These are phyloP conservation scores for Ateles fusciceps DNA, from an alignment of 2,797 vertebrate genomes.

Conservation along the genomic window DNA sequence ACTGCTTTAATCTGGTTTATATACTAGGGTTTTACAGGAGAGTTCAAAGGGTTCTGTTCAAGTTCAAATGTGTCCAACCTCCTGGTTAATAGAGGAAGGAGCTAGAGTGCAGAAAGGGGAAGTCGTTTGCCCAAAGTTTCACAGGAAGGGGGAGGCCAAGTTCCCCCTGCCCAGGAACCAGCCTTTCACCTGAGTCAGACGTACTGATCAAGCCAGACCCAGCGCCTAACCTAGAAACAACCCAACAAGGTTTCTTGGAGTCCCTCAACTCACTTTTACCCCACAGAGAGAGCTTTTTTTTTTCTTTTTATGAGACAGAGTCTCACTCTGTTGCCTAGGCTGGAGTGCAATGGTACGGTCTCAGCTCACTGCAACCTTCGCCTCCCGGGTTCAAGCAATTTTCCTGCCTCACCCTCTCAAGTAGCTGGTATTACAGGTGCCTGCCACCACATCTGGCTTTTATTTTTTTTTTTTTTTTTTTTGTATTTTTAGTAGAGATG, in stretches of 20 bases:
- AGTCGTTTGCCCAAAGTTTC: neutral
- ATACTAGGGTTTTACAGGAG: neutral
- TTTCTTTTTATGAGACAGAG: too few species aligned
- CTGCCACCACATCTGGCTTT: too few species aligned
- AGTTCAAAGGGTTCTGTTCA: neutral
- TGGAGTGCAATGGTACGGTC: too few species aligned
- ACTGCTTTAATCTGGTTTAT: neutral
- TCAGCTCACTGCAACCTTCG: too few species aligned
- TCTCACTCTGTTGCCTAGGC: too few species aligned
- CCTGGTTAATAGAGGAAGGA: constrained; percentile 19
- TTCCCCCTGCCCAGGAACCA: neutral
- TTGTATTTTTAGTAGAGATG: too few species aligned
- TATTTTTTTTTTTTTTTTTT: too few species aligned
- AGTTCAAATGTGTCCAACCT: neutral
- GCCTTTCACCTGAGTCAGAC: neutral
- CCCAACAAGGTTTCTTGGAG: neutral
- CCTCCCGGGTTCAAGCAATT: too few species aligned
- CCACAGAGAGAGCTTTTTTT: neutral
- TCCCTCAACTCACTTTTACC: neutral
- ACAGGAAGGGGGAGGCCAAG: neutral
- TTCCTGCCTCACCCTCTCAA: too few species aligned
- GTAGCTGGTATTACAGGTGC: too few species aligned
- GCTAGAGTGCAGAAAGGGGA: neutral
- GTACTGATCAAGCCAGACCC: neutral
- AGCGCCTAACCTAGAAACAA: neutral